Percentiles rank a stretch among this genome's conserved stretches.
phyloP scores from a whole-genome alignment of 2,888 invertebrate genomes.

The Azorinus chamasolen region DNA sequence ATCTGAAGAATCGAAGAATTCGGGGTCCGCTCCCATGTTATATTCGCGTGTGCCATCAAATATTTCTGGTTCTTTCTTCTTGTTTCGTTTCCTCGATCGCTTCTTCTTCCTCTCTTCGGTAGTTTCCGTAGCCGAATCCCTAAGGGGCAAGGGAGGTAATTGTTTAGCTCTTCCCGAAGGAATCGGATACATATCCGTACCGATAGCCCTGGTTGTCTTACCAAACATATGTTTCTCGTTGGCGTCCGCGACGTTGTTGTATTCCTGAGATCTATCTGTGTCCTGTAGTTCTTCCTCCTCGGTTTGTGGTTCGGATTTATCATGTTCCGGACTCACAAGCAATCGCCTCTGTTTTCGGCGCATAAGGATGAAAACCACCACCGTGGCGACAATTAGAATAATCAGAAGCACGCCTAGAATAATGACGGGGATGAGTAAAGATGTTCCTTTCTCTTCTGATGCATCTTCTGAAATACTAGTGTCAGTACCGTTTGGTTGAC shows the following conservation, averaged over 20 bases:
- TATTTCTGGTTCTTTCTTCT: slow-evolving; percentile 69
- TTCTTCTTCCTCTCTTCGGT: slow-evolving; percentile 53
- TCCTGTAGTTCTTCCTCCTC: slow-evolving; percentile 62
- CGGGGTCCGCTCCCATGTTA: slow-evolving; percentile 69
- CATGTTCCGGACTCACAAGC: slow-evolving; percentile 38
- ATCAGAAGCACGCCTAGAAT: slow-evolving; percentile 52
- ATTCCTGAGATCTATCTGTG: slow-evolving; percentile 42
- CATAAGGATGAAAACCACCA: slow-evolving; percentile 36
- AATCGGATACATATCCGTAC: slow-evolving; percentile 29
- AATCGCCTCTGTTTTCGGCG: slow-evolving; percentile 43
- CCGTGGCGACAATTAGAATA: slow-evolving; percentile 37
- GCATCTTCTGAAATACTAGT: neutral
- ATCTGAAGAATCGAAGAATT: slow-evolving; percentile 68
- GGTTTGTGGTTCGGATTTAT: slow-evolving; percentile 61
- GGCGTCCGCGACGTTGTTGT: slow-evolving; percentile 11
- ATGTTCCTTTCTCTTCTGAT: slow-evolving; percentile 9
- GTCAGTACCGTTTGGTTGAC: slow-evolving; percentile 40
- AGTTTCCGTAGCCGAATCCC: slow-evolving; percentile 57
- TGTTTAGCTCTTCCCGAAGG: slow-evolving; percentile 22
- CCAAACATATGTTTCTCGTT: slow-evolving; percentile 42
- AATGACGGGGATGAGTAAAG: slow-evolving; percentile 51
- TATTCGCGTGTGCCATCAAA: slow-evolving; percentile 75
- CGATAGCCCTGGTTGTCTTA: slow-evolving; percentile 38
- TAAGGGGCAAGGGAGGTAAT: slow-evolving; percentile 62
- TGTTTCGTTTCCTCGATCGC: slow-evolving; percentile 62